Percentiles rank a stretch among this genome's conserved stretches.
Evolutionary conservation across 2,113 vertebrate genomes (phyloP).

Genomic region (Platysternon megacephalum): DNA sequence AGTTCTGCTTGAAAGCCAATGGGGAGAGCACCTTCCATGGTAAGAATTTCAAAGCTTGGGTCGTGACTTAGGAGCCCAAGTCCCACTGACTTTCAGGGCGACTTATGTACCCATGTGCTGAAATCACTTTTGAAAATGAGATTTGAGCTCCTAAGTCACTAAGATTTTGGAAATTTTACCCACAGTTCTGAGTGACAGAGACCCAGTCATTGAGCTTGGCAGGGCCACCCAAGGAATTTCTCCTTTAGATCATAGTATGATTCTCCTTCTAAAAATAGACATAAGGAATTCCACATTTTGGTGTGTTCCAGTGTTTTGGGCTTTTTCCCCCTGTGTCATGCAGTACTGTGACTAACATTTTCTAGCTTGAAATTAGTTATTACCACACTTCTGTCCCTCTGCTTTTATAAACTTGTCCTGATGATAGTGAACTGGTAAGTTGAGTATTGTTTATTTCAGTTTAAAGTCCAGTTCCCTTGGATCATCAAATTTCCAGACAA

Average conservation of each 20-base stretch:
- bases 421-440: neutral
- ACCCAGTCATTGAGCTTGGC: neutral
- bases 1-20: neutral
- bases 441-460: neutral
- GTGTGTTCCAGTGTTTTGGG: neutral
- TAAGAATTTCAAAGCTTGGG: neutral
- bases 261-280: neutral
- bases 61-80: neutral
- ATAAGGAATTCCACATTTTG: neutral
- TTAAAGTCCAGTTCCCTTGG: neutral
- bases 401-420: neutral
- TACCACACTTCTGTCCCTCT: neutral
- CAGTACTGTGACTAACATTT: neutral
- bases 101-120: neutral
- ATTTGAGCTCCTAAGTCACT: neutral
- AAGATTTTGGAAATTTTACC: neutral
- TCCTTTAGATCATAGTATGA: neutral
- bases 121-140: neutral
- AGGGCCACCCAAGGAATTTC: neutral
- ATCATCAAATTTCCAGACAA: neutral
- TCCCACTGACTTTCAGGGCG: neutral
- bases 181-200: neutral
- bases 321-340: neutral
- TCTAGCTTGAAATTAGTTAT: neutral
- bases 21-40: neutral